These are phyloP conservation scores for Orthochromis malagaraziensis DNA, from an alignment of 2,113 vertebrate species.

Conservation along the genomic window DNA sequence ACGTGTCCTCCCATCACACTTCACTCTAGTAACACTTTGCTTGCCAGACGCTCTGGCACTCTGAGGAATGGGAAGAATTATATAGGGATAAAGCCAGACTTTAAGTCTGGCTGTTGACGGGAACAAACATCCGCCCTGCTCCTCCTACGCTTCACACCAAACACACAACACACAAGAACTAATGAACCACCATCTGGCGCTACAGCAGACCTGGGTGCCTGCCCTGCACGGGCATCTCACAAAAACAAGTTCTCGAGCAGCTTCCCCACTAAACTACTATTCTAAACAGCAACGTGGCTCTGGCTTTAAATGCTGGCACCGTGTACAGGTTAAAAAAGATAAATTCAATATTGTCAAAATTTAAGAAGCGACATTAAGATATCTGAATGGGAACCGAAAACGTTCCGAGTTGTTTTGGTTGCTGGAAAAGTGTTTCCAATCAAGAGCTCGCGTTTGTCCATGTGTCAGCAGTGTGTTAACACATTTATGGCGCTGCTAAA, in stretches of 20 bases:
- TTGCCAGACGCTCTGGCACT: conserved; percentile 24
- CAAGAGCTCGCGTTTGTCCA: background rate
- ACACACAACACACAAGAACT: conserved; percentile 51
- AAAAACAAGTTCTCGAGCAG: conserved; percentile 19
- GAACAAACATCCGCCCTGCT: conserved; percentile 51
- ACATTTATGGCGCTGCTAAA: conserved; percentile 10
- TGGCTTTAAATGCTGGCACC: background rate
- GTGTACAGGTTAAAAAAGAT: background rate
- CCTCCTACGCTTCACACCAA: conserved; percentile 56
- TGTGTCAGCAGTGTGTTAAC: conserved; percentile 30
- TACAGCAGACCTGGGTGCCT: conserved; percentile 34
- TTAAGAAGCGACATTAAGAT: background rate
- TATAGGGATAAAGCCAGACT: conserved; percentile 30
- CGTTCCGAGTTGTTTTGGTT: background rate
- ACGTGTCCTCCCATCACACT: conserved; percentile 9
- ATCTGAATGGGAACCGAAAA: background rate
- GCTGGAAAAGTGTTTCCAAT: conserved; percentile 6
- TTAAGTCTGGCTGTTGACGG: conserved; percentile 38
- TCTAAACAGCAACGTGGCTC: background rate
- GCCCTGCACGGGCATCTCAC: conserved; percentile 20
- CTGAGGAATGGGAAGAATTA: conserved; percentile 1
- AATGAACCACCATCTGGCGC: conserved; percentile 56
- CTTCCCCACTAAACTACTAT: background rate
- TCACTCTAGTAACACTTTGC: conserved; percentile 25
- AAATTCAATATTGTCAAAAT: background rate